Percentiles rank a stretch among this genome's conserved stretches.
Evolutionary conservation across 2,797 vertebrate genomes (phyloP).

Genomic region (Sarcophilus harrisii): DNA sequence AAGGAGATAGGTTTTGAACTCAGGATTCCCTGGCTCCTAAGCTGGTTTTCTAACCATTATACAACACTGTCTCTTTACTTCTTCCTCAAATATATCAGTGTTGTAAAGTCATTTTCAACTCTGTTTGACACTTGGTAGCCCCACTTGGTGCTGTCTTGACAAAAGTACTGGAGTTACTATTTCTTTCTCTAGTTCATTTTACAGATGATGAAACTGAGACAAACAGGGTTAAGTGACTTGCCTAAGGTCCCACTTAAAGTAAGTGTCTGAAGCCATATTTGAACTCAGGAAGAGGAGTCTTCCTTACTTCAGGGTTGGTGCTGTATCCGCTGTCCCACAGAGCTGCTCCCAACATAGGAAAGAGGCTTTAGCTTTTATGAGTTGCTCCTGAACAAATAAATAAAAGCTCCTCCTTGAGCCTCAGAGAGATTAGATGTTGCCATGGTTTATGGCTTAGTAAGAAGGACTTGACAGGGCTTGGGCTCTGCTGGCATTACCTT

Average conservation of each 20-base stretch:
- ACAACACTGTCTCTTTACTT: background rate
- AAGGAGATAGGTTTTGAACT: background rate
- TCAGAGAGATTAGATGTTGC: background rate
- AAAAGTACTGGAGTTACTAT: background rate
- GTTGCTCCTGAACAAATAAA: background rate
- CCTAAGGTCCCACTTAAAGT: background rate
- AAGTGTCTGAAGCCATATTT: background rate
- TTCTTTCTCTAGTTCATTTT: background rate
- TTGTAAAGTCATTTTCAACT: background rate
- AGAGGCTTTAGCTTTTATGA: background rate
- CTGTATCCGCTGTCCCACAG: background rate
- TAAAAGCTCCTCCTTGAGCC: background rate
- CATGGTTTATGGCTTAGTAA: background rate
- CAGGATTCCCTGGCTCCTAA: background rate
- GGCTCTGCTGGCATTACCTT: background rate
- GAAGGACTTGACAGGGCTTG: background rate
- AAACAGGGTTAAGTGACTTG: background rate
- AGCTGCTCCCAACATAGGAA: background rate
- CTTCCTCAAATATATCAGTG: background rate
- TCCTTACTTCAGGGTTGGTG: background rate
- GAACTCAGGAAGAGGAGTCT: background rate
- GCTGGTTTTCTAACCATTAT: background rate
- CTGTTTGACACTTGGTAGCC: background rate
- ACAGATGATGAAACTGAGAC: background rate
- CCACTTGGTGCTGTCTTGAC: background rate